Base-by-base conservation (phyloP, 2,113 vertebrate species). In the Argyrosomus japonicus region DNA sequence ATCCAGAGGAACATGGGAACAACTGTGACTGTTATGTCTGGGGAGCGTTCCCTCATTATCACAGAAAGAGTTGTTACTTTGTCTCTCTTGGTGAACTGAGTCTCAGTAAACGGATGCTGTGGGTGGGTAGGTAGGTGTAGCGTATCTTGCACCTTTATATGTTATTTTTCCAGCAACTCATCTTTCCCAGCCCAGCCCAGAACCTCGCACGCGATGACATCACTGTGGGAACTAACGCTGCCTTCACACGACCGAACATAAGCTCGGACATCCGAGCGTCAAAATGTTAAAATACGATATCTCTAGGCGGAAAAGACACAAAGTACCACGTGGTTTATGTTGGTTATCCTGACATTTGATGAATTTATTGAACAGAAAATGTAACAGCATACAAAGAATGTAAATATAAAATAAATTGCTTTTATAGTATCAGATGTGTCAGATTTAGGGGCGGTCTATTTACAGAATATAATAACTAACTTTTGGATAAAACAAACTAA, bases 1-100 rank as follows among this genome's bases (percentile, higher is more conserved):
- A 84, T 89, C 85, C 87, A 81, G 77, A 87, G 93, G 90, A 89
- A 81, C 67, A 53, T 6, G 73, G 83, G 75, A 83, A 82, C 82
- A 83, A 78, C 45, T 73, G 84, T 89, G 89, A 89, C 88, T 70
- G 80, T 82, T 85, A 83, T 73, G 60, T 27, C 84, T 6, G 11
- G 86, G 85, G 92, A 88, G 14, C 0, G 57, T 0, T 4, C 7
- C 78, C 77, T 92, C 90, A 90, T 93, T 93, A 93, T 65, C 25
- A 27, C 25, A 27, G 32, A 0, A 2, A 61, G 61, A 77, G 56
- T 27, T 58, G 10, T 7, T 57, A 91, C 90, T 81, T 85, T 61
- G 25, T 84, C 19, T 82, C 6, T 53, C 25, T 21, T 12, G 67
- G 36, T 32, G 87, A 63, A 57, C 12, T 21, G 57, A 47, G 57